Evolutionary conservation across 2,797 vertebrate species (phyloP).

Genomic region (Pipistrellus kuhlii): DNA sequence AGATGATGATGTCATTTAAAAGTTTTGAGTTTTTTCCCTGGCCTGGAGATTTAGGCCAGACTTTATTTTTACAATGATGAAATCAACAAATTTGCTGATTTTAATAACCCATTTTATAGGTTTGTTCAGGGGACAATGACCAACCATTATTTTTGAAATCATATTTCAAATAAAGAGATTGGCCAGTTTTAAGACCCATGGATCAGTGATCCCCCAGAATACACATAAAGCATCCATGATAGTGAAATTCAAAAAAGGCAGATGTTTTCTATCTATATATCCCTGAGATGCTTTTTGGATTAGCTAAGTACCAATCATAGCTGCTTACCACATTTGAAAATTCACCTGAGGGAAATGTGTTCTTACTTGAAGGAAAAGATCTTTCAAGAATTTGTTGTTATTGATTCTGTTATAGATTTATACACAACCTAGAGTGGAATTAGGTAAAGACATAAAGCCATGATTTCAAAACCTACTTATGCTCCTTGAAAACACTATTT

Average conservation of each 20-base stretch:
- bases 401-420: constrained; percentile 7
- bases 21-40: too few relatives aligned
- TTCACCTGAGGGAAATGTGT: not conserved
- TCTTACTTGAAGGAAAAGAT: not conserved
- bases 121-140: not conserved
- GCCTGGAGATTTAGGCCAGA: not conserved
- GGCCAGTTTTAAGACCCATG: not conserved
- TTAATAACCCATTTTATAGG: not conserved
- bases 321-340: not conserved
- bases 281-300: not conserved
- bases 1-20: not conserved
- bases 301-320: not conserved
- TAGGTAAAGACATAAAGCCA: not conserved
- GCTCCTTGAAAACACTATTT: not conserved
- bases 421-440: not conserved
- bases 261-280: not conserved
- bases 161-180: not conserved
- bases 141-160: not conserved
- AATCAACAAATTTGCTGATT: not conserved
- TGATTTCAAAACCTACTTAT: not conserved
- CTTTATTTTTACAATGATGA: not conserved
- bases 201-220: not conserved
- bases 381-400: not conserved
- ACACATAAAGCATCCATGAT: not conserved
- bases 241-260: not conserved